Evolutionary conservation across 2,888 invertebrate species (phyloP), one percentile per base, ranked within the genome.

Genomic region (Psococerastis gibbosa): DNA sequence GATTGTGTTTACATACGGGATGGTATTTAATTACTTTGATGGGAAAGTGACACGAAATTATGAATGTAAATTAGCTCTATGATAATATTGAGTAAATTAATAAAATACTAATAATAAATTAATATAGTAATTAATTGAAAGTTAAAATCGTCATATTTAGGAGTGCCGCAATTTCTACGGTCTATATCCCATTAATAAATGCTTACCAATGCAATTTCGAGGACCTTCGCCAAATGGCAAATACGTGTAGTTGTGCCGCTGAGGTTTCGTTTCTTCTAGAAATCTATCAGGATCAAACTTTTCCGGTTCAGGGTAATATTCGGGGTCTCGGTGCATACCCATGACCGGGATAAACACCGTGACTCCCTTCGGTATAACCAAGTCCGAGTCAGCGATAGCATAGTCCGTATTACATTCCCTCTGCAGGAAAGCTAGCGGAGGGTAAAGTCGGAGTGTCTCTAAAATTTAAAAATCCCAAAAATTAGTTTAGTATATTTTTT

Each of bases 241-340:
- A 64, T 67, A 69, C 44, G 65, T 62, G 48, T 63, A 68, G 1
- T 62, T 63, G 41, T 69, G 68, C 35, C 71, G 56, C 33, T 60
- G 61, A 0, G 64, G 60, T 48, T 69, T 70, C 22, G 66, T 66
- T 45, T 68, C 66, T 5, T 62, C 58, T 0, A 63, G 55, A 56
- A 75, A 76, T 48, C 75, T 62, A 17, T 74, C 71, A 0, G 75
- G 75, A 43, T 69, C 65, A 47, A 75, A 76, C 23, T 62, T 62
- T 2, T 70, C 64, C 1, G 78, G 77, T 8, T 76, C 63, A 0
- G 70, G 69, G 50, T 69, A 75, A 51, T 68, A 61, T 2, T 67
- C 63, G 0, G 70, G 66, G 52, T 74, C 73, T 56, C 67, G 69
- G 49, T 75, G 75, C 49, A 75, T 68, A 20, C 68, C 66, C 49